Evolutionary conservation across 1,140 invertebrate genomes (phyloP).

Genomic region (Pseudomyrmex dendroicus): DNA sequence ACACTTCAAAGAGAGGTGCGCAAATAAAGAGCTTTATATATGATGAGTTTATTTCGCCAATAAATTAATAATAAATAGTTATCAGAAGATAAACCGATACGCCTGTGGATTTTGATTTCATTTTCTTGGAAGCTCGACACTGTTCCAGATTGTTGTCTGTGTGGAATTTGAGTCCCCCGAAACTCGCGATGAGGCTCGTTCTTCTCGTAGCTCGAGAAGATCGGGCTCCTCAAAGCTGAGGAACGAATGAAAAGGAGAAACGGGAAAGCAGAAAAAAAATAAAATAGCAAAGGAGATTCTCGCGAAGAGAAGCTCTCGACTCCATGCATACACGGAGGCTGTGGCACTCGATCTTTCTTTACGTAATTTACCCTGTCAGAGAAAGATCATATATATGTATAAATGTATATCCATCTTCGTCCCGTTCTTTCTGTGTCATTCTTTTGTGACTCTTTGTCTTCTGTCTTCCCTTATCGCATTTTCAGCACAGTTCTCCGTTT

Average conservation of each 20-base stretch:
- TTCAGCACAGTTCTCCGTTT: constrained; percentile 5
- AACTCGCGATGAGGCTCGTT: constrained; percentile 3
- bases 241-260: constrained; percentile 65
- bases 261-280: constrained; percentile 8
- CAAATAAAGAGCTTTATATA: too few relatives aligned
- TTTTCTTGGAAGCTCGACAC: constrained; percentile 18
- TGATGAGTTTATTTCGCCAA: too few relatives aligned
- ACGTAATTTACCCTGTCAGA: constrained; percentile 39
- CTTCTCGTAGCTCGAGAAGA: not conserved
- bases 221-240: constrained; percentile 12
- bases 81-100: not conserved
- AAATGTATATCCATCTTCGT: constrained; percentile 44
- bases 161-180: constrained; percentile 9
- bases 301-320: constrained; percentile 45
- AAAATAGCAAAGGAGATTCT: constrained; percentile 42
- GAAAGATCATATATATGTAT: constrained; percentile 54
- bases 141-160: constrained; percentile 24
- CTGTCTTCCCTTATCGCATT: constrained; percentile 19
- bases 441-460: constrained; percentile 4
- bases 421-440: not conserved
- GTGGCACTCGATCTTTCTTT: constrained; percentile 59
- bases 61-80: not conserved
- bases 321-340: constrained; percentile 40
- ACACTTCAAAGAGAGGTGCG: too few relatives aligned
- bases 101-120: not conserved